Evolutionary conservation across 2,113 vertebrate genomes (phyloP), one percentile per base, ranked within the genome.

Genomic region (Ibidorhyncha struthersii): DNA sequence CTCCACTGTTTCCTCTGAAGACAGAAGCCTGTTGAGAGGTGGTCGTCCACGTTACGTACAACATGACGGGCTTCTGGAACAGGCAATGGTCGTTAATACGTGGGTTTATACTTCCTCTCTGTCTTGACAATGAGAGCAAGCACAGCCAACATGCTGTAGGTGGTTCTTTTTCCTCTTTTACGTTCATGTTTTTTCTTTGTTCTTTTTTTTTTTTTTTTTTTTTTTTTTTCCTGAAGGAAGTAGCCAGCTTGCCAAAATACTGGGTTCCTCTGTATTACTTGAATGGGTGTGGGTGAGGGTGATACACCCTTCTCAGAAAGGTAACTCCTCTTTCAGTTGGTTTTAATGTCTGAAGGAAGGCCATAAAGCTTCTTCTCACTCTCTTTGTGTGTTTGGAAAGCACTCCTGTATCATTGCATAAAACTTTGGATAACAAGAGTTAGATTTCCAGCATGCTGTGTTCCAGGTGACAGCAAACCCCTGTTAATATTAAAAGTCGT

Each of bases 41-140:
- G 12, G 2, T 26, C 85, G 34, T 66, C 34, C 25, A 9, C 0
- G 0, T 40, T 69, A 16, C 0, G 0, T 43, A 30, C 25, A n/a
- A 26, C 13, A 12, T 8, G 20, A 89, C 59, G 25, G 18, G 38
- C 26, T 47, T 71, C 8, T 49, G 53, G 30, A 62, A 52, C 8
- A 45, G 40, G 40, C 3, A 2, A 12, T 86, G 32, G 22, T 70
- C 45, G 58, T 83, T 56, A 53, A 78, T 38, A 36, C 0, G 2
- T 10, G 15, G 14, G 14, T 77, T 96, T 94, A 30, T 76, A 38
- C 5, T 92, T 88, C 29, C 10, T 65, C 15, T 76, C 34, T 73
- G 17, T 67, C 40, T 66, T 93, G 22, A 67, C 36, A 56, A 22
- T 67, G 32, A 83, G 26, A 69, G 14, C 10, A 78, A 86, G 32